Conservation (phyloP, 2,113 vertebrate species). For the Lucifuga dentata region DNA sequence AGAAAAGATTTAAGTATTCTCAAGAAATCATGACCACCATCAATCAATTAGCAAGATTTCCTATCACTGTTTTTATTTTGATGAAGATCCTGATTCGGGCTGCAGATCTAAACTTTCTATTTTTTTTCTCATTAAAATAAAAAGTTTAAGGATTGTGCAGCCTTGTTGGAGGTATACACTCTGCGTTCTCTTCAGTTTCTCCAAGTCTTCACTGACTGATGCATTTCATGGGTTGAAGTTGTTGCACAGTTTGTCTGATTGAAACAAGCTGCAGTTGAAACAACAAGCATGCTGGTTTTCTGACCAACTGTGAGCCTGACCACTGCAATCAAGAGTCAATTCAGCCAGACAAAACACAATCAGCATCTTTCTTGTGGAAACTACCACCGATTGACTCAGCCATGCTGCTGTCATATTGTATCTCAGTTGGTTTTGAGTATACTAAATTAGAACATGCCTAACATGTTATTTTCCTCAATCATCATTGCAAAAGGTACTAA, state of each 20-base stretch:
- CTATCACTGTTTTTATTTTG: too few species aligned
- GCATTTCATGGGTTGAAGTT: slow-evolving; percentile 1
- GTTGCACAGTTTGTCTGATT: background rate
- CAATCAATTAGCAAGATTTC: too few species aligned
- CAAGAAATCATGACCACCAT: too few species aligned
- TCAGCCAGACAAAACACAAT: slow-evolving; percentile 21
- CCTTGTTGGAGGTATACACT: too few species aligned
- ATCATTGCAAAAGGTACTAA: background rate
- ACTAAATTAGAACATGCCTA: slow-evolving; percentile 6
- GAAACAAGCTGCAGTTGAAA: background rate
- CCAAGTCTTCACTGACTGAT: background rate
- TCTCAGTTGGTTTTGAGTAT: background rate
- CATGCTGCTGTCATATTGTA: background rate
- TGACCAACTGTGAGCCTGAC: background rate
- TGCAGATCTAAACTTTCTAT: too few species aligned
- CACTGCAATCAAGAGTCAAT: background rate
- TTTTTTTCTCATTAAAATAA: too few species aligned
- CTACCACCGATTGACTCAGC: background rate
- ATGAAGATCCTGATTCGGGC: too few species aligned
- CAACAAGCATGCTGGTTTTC: slow-evolving; percentile 1
- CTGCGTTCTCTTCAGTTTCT: too few species aligned
- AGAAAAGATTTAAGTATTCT: too few species aligned
- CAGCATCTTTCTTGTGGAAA: background rate
- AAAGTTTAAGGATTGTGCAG: too few species aligned
- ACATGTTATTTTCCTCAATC: background rate